Conservation (phyloP, 2,113 vertebrate species). For the Rhea americana region DNA sequence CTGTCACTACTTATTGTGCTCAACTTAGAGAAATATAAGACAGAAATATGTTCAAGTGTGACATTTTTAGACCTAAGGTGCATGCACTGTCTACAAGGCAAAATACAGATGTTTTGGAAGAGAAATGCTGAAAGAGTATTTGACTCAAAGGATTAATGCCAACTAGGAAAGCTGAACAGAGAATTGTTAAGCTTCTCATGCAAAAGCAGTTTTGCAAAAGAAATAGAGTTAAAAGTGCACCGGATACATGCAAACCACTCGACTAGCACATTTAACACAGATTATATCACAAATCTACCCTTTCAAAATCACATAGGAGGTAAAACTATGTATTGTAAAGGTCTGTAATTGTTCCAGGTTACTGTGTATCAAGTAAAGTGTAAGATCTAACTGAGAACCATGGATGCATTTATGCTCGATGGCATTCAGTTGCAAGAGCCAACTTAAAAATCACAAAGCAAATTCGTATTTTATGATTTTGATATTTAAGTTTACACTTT, state of each 20-base stretch:
- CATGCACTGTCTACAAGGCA: not conserved
- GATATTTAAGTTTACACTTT: not conserved
- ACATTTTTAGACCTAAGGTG: not conserved
- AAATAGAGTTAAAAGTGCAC: constrained; percentile 7
- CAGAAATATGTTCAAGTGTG: accelerated
- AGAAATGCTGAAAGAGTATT: not conserved
- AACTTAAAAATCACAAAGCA: not conserved
- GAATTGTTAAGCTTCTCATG: constrained; percentile 35
- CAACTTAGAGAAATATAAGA: not conserved
- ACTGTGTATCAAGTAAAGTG: not conserved
- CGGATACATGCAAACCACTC: not conserved
- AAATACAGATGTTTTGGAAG: constrained; percentile 2
- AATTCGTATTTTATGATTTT: not conserved
- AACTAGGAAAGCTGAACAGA: constrained; percentile 11
- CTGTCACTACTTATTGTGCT: not conserved
- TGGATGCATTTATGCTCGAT: not conserved
- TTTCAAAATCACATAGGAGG: not conserved
- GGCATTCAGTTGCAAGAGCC: not conserved
- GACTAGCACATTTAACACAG: not conserved
- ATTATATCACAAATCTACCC: not conserved
- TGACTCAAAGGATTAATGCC: constrained; percentile 51
- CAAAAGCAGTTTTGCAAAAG: constrained; percentile 43
- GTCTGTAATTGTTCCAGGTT: not conserved
- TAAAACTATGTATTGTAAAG: not conserved
- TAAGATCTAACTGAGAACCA: not conserved